Base-by-base conservation (phyloP, 2,113 vertebrate genomes). In the Salvelinus sp. region DNA sequence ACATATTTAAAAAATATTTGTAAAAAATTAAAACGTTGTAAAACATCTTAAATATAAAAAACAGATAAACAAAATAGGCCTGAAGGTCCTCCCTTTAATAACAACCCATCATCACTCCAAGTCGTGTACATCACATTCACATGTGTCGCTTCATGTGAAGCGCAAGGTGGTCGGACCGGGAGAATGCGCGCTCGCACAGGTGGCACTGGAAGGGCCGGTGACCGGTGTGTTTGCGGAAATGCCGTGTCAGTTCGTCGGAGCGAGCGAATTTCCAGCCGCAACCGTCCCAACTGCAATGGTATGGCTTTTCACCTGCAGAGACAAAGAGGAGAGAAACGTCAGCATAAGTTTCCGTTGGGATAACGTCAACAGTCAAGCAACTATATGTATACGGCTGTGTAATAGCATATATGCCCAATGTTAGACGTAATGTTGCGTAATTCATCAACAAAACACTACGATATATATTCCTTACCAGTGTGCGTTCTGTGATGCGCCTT, bases 131-230 rank as follows among this genome's bases (percentile, higher is more conserved):
- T 20, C 16, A 33, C 50, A 70, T 88, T 93, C 91, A 99, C 95
- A 98, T 94, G 92, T 99, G 98, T 80, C 98, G 83, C 89, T 99
- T 99, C 98, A 99, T 99, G 91, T 99, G 98, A 82, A 99, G 89
- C 0, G 98, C 98, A 86, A 99, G 94, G 87, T 99, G 98, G 89
- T 99, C 98, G 0, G 97, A 99, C 73, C 98, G 84, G 78, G 98
- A 99, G 92, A 99, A 99, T 0, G 98, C 97, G 0, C 98, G 92
- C 90, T 99, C 98, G 13, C 98, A 99, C 58, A 99, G 93, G 89
- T 98, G 98, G 90, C 97, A 99, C 94, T 99, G 97, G 93, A 99
- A 99, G 5, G 98, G 98, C 76, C 98, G 93, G 92, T 98, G 97
- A 0, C 98, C 98, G 0, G 98, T 99, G 93, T 99, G 98, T 83